Evolutionary conservation across 1,140 invertebrate species (phyloP), one percentile per base, ranked within the genome.

Genomic region (Brachionus paranguensis): DNA sequence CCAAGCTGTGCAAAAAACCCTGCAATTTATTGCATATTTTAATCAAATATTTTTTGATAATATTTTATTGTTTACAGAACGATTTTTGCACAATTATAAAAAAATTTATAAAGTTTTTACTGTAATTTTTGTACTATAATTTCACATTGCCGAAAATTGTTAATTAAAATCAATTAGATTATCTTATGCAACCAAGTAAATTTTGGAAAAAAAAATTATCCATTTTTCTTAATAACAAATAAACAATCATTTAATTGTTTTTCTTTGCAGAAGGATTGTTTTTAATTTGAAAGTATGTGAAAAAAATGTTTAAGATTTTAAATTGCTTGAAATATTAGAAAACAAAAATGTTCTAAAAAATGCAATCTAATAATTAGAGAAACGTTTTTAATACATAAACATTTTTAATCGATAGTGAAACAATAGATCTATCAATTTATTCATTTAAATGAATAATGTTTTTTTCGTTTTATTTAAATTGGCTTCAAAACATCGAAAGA

Each of bases 401-500:
- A 60, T 60, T 60, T 60, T 20, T 60, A 60, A 60, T 60, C 53
- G 20, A 60, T 60, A 60, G 20, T 60, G 53, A 60, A 60, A 60
- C 53, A 60, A 60, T 60, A 60, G 53, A 60, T 60, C 53, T 60
- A 60, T 60, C 53, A 60, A 60, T 60, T 60, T 60, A 60, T 60
- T 60, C 53, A 60, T 60, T 60, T 20, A 60, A 60, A 60, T 60
- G 6, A 20, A 60, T 8, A 24, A 60, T 60, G 10, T 55, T 55
- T 53, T 45, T 55, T 55, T 55, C 53, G 27, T 20, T 27, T 20
- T 20, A 17, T 20, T 20, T 24, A 60, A 60, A 60, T 17, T 60
- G 17, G 53, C 17, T 60, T 24, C 8, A 60, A 20, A 20, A 60
- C 17, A 60, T 60, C 17, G 20, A 60, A 60, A 60, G 53, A 60